phyloP scores from a whole-genome alignment of 2,113 vertebrate genomes.

The Accipiter virgatus region DNA sequence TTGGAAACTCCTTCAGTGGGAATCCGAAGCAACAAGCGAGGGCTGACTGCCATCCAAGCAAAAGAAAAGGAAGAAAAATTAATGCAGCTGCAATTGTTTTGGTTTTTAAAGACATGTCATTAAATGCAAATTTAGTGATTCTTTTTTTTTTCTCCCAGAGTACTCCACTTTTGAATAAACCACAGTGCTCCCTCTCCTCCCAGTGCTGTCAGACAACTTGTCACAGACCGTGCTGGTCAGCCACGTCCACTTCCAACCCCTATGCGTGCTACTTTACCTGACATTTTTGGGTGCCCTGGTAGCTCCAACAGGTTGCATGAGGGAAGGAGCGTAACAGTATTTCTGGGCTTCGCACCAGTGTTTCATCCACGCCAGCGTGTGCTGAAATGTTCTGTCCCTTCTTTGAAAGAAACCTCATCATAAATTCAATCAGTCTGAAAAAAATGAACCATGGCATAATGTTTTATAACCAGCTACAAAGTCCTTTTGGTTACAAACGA shows the following conservation, averaged over 20 bases:
- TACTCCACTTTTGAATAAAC: neutral
- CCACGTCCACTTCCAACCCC: constrained; percentile 29
- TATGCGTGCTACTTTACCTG: neutral
- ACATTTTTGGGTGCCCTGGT: neutral
- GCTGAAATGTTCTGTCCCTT: neutral
- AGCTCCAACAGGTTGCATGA: neutral
- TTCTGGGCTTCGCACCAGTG: neutral
- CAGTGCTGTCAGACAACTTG: constrained; percentile 31
- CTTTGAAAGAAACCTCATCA: neutral
- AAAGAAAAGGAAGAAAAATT: constrained; percentile 19
- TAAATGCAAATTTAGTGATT: constrained; percentile 51
- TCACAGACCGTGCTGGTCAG: constrained; percentile 1
- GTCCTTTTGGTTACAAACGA: neutral
- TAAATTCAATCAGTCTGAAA: neutral
- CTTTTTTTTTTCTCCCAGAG: neutral
- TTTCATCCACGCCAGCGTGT: neutral
- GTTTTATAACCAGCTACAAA: neutral
- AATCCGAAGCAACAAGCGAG: neutral
- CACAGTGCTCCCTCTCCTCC: neutral
- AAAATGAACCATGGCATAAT: neutral
- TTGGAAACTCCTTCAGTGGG: neutral
- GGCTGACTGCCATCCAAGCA: neutral
- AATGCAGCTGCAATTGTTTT: constrained; percentile 38
- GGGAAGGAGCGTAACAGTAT: neutral
- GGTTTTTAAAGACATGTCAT: neutral